phyloP scores from a whole-genome alignment of 1,140 invertebrate genomes.

The Diorhabda carinulata region DNA sequence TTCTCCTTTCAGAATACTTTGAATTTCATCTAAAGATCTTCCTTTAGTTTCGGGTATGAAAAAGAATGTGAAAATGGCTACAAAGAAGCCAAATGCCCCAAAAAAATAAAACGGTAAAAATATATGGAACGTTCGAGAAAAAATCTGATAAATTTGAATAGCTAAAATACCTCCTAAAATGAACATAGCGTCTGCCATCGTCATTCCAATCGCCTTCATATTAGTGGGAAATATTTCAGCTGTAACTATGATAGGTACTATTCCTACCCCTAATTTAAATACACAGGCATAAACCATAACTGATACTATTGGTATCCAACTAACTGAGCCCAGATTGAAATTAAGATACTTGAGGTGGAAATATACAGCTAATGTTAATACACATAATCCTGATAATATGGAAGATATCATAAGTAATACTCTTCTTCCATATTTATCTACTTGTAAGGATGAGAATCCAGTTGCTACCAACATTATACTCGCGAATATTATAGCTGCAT shows the following conservation, averaged over 20 bases:
- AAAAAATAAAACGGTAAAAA: conserved; percentile 66
- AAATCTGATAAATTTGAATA: conserved; percentile 59
- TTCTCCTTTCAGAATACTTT: conserved; percentile 46
- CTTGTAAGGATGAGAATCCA: conserved; percentile 26
- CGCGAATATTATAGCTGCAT: conserved; percentile 38
- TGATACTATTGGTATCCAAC: conserved; percentile 37
- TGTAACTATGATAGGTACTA: conserved; percentile 70
- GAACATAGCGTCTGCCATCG: conserved; percentile 38
- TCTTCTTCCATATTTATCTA: conserved; percentile 40
- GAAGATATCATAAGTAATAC: conserved; percentile 33
- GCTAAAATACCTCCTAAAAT: conserved; percentile 58
- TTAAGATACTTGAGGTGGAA: conserved; percentile 35
- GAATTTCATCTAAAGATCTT: conserved; percentile 67
- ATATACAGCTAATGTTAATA: conserved; percentile 36
- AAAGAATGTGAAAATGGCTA: conserved; percentile 58
- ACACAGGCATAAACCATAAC: conserved; percentile 34
- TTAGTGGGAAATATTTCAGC: conserved; percentile 56
- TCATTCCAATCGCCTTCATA: conserved; percentile 52
- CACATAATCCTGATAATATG: conserved; percentile 28
- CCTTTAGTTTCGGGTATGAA: conserved; percentile 76
- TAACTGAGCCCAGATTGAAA: conserved; percentile 19
- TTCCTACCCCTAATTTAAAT: conserved; percentile 37
- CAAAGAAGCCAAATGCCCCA: conserved; percentile 55
- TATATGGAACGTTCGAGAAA: conserved; percentile 52
- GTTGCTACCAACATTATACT: conserved; percentile 34